phyloP scores from a whole-genome alignment of 2,113 vertebrate genomes.

The Mohoua ochrocephala region DNA sequence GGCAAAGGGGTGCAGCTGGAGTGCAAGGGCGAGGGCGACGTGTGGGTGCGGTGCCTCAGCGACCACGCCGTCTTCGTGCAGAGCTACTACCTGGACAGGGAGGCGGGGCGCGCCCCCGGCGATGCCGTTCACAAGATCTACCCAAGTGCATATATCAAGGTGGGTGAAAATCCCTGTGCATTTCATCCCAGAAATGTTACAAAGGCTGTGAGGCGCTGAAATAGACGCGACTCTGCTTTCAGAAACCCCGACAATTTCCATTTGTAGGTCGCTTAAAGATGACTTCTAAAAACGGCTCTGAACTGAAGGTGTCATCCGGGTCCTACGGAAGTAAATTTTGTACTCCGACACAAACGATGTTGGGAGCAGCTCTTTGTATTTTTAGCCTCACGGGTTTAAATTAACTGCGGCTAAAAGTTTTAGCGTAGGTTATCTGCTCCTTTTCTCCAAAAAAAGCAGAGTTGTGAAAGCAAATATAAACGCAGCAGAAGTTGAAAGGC shows the following conservation, averaged over 20 bases:
- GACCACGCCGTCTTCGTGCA: slow-evolving; percentile 95
- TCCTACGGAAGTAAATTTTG: fast-evolving
- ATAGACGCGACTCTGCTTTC: too few species aligned
- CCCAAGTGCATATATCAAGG: slow-evolving; percentile 95
- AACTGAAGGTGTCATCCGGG: too few species aligned
- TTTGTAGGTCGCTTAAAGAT: fast-evolving
- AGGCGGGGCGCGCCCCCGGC: slow-evolving; percentile 89
- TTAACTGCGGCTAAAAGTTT: background rate
- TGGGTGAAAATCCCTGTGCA: background rate
- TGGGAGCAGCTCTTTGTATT: background rate
- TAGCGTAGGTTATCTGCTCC: background rate
- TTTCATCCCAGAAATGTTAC: fast-evolving
- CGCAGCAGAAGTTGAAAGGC: background rate
- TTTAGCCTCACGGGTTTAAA: background rate
- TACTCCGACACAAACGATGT: fast-evolving
- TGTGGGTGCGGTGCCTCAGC: slow-evolving; percentile 94
- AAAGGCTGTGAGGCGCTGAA: background rate
- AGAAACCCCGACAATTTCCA: fast-evolving
- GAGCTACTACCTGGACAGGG: slow-evolving; percentile 94
- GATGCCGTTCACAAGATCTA: slow-evolving; percentile 97
- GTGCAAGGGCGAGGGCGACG: slow-evolving; percentile 94
- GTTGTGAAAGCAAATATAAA: background rate
- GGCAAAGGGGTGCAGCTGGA: slow-evolving; percentile 95
- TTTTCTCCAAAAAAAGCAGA: background rate
- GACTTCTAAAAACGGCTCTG: fast-evolving